Evolutionary conservation across 2,113 vertebrate species (phyloP), one percentile per base, ranked within the genome.

Genomic region (Lota lota): DNA sequence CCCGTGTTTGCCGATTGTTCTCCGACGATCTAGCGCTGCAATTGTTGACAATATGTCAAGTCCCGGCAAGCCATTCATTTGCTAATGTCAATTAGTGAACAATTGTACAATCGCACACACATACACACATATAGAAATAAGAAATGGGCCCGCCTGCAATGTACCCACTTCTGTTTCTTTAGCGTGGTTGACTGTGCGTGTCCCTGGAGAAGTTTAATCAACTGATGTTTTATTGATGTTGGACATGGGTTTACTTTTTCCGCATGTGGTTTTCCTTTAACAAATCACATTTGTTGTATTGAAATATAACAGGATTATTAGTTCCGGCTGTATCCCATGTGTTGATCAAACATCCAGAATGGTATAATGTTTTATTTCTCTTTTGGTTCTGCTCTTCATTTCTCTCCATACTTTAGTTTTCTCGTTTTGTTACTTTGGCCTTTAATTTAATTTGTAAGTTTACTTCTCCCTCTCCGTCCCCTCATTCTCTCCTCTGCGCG

Each of bases 31-130:
- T 66, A 77, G 61, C 73, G 56, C 68, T 66, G 77, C 72, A 82
- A 79, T 80, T 69, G 70, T 77, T 81, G 81, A 78, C 84, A 81
- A 79, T 81, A 83, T 67, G 67, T 67, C 66, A 67, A 53, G 54
- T 70, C 61, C 70, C 76, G 17, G 72, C 68, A 79, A 78, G 66
- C 79, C 84, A 83, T 28, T 90, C 81, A 88, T 82, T 88, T 76
- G 68, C 73, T 85, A 90, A 88, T 88, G 85, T 88, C 85, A 87
- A 80, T 79, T 62, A 51, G 81, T 80, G 85, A 87, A 84, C 76
- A 80, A 74, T 69, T 3, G 51, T 3, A n/a, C 15, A 1, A 74
- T 22, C 61, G 62, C 33, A 16, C 50, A 15, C 21, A n/a, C 21
- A 19, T 50, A 21, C 17, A 63, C 63, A 62, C 63, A 22, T 20